A percentile compares a stretch with the other conserved stretches of the same genome.
Evolutionary conservation across 2,797 vertebrate genomes (phyloP).

Genomic region (Eurystomus glaucurus): DNA sequence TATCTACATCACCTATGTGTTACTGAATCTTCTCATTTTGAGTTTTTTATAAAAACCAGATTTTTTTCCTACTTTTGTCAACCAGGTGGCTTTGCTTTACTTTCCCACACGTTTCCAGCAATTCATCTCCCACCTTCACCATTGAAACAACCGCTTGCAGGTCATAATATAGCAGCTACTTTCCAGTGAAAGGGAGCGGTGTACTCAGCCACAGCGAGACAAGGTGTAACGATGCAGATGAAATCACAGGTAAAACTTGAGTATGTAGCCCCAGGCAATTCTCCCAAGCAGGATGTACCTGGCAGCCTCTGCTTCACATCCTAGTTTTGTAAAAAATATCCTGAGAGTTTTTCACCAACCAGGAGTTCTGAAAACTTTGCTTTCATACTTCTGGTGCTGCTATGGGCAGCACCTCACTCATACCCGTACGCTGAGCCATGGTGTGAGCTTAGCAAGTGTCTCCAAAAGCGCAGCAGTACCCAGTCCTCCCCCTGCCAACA

Average conservation of each 20-base stretch:
- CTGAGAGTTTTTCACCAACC: not conserved
- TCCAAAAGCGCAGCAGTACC: not conserved
- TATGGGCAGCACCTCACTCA: not conserved
- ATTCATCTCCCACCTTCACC: not conserved
- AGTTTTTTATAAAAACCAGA: not conserved
- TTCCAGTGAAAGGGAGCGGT: not conserved
- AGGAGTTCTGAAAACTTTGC: not conserved
- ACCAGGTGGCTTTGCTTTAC: not conserved
- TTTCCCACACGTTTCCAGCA: not conserved
- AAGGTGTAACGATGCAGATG: not conserved
- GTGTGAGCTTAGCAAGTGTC: not conserved
- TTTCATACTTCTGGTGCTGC: not conserved
- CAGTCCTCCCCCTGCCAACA: not conserved
- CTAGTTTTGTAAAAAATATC: not conserved
- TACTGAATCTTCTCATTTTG: not conserved
- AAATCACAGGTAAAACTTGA: not conserved
- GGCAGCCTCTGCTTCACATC: not conserved
- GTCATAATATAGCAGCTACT: not conserved
- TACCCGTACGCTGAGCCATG: accelerated
- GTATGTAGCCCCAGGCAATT: not conserved
- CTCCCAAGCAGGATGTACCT: not conserved
- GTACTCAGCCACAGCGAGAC: not conserved
- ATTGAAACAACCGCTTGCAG: not conserved
- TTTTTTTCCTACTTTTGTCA: not conserved
- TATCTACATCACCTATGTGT: not conserved